Evolutionary conservation across 2,888 invertebrate genomes (phyloP), one percentile per base, ranked within the genome.

Genomic region (Drosophila differens): DNA sequence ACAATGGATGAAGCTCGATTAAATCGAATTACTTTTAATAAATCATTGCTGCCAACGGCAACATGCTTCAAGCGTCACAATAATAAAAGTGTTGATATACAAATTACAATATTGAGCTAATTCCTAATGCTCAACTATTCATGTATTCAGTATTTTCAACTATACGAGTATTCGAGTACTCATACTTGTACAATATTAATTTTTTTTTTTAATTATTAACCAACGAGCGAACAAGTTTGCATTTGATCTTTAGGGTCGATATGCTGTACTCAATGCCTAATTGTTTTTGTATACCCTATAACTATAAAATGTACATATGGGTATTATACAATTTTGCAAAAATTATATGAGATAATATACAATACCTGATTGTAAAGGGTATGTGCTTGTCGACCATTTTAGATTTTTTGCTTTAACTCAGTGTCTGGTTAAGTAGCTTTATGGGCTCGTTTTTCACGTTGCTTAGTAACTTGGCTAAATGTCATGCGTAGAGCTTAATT

Each of bases 181-280:
- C 62, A 35, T 62, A 53, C 39, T 68, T 74, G 61, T 69, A 70
- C 22, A 62, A 55, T 63, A 54, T 70, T 58, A 25, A 70, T 57
- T 60, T 49, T 47, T 70, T n/a, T 51, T 70, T 65, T 71, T 83
- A 85, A 86, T 88, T 84, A 88, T 79, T 81, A 75, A 70, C 71
- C 71, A 82, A 67, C 74, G 62, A 81, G 47, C 74, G 82, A 88
- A 90, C 91, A 87, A 90, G 91, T 91, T 91, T 89, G 86, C 85
- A 89, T 91, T 86, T 89, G 82, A 83, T 90, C 90, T 84, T 65
- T 79, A 76, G 80, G 91, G 91, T 92, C 91, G 91, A 76, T 77
- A 81, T 87, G 87, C 79, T 85, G 82, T 82, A 85, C 76, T 74
- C 72, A 80, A 71, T 77, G 81, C 80, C 83, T 91, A 90, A 91